Percentiles rank a stretch among this genome's conserved stretches.
Conservation (phyloP, 92 coral and sea anemone species). For the Isaurus tuberculatus region DNA sequence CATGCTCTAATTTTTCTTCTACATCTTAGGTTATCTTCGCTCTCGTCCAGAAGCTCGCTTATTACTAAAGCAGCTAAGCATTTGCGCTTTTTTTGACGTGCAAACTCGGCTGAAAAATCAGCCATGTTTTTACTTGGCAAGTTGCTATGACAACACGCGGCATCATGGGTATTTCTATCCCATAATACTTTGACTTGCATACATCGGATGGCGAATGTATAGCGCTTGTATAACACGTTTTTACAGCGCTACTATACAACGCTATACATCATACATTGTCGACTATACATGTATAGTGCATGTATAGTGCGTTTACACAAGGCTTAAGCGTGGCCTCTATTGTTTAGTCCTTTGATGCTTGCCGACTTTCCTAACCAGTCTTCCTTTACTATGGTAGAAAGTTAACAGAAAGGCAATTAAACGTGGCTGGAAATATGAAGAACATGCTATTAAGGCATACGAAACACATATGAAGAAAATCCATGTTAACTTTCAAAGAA, state of each 20-base stretch:
- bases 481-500: constrained; percentile 29
- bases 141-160: too few species aligned
- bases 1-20: constrained; percentile 55
- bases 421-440: constrained; percentile 63
- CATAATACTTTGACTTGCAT: too few species aligned
- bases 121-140: constrained; percentile 33
- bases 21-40: constrained; percentile 27
- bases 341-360: too few species aligned
- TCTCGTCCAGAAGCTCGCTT: too few species aligned
- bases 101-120: too few species aligned
- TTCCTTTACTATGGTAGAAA: too few species aligned
- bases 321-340: constrained; percentile 29
- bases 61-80: too few species aligned
- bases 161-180: too few species aligned
- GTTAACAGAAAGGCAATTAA: constrained; percentile 46
- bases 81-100: too few species aligned
- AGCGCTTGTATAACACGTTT: constrained; percentile 45
- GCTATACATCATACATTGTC: constrained; percentile 49
- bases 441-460: constrained; percentile 52
- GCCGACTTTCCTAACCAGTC: too few species aligned
- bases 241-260: constrained; percentile 53
- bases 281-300: constrained; percentile 48
- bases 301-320: constrained; percentile 56
- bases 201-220: constrained; percentile 30
- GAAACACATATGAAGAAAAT: constrained; percentile 18